Evolutionary conservation across 1,140 invertebrate species (phyloP).

Genomic region (Drosophila fuyamai): DNA sequence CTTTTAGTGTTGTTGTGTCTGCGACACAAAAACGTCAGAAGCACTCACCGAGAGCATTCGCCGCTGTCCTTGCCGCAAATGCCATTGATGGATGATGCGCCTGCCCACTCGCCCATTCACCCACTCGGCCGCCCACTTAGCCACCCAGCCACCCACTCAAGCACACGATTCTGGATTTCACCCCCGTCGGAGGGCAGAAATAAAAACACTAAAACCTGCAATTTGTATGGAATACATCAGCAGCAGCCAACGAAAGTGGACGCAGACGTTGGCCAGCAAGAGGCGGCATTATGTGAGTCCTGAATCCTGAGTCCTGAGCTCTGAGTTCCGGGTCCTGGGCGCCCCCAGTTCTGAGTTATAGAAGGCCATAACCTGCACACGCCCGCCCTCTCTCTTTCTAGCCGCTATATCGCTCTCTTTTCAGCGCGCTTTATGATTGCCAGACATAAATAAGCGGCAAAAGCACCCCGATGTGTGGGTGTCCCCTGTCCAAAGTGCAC

Average conservation of each 20-base stretch:
- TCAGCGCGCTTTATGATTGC: conserved; percentile 77
- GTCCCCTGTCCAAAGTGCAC: conserved; percentile 70
- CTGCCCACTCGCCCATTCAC: conserved; percentile 45
- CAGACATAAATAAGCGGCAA: conserved; percentile 78
- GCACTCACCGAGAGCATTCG: conserved; percentile 62
- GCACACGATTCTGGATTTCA: conserved; percentile 7
- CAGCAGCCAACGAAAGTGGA: conserved; percentile 37
- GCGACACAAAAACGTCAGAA: conserved; percentile 72
- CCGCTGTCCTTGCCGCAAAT: conserved; percentile 67
- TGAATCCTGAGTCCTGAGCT: conserved; percentile 45
- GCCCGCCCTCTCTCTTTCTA: conserved; percentile 39
- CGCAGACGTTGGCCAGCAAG: conserved; percentile 56
- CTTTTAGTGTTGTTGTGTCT: conserved; percentile 38
- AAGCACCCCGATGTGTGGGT: conserved; percentile 75
- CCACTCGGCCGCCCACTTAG: neutral
- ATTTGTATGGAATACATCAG: conserved; percentile 83
- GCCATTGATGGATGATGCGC: conserved; percentile 83
- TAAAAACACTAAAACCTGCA: conserved; percentile 80
- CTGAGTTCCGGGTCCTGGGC: conserved; percentile 2
- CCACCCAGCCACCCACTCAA: neutral
- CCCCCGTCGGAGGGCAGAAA: conserved; percentile 50
- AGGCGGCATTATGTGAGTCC: conserved; percentile 49
- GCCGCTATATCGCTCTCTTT: conserved; percentile 36
- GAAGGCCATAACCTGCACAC: conserved; percentile 80
- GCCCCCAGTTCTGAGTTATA: conserved; percentile 68